These are phyloP conservation scores for Camponotus fellah DNA, from an alignment of 2,888 invertebrate species.

Conservation along the genomic window DNA sequence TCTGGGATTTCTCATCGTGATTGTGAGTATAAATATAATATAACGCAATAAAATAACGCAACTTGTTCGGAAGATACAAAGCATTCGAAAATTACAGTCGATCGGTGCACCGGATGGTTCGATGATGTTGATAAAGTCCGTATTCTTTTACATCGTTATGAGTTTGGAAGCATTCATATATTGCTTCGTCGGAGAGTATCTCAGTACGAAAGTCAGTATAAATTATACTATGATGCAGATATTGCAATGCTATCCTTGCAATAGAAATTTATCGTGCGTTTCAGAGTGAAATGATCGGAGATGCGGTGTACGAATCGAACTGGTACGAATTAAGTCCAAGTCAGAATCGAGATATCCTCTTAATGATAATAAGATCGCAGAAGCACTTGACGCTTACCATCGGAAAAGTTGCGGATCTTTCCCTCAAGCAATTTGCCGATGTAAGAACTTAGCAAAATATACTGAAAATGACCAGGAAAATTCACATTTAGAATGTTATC, in stretches of 20 bases:
- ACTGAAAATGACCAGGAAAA: background rate
- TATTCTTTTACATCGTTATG: slow-evolving; percentile 42
- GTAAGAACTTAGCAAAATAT: slow-evolving; percentile 26
- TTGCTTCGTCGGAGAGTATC: slow-evolving; percentile 42
- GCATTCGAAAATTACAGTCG: slow-evolving; percentile 23
- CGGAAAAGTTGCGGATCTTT: slow-evolving; percentile 52
- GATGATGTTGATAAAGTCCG: slow-evolving; percentile 31
- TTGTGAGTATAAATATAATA: slow-evolving; percentile 58
- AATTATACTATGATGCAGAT: background rate
- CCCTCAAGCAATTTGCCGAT: slow-evolving; percentile 24
- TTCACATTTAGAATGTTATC: background rate
- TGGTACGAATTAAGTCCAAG: slow-evolving; percentile 61
- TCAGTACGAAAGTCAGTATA: slow-evolving; percentile 35
- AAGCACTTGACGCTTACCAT: slow-evolving; percentile 49
- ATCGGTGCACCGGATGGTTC: slow-evolving; percentile 20
- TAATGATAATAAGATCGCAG: slow-evolving; percentile 59
- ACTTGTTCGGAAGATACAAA: background rate
- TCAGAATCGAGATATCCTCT: slow-evolving; percentile 46
- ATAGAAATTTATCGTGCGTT: background rate
- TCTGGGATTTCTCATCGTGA: slow-evolving; percentile 57
- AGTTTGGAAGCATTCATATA: slow-evolving; percentile 34
- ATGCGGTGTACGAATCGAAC: slow-evolving; percentile 53
- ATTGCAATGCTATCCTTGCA: background rate
- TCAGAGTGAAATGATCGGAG: slow-evolving; percentile 57
- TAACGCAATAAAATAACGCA: background rate